phyloP scores from a whole-genome alignment of 2,888 invertebrate species.

The Phalera bucephala region DNA sequence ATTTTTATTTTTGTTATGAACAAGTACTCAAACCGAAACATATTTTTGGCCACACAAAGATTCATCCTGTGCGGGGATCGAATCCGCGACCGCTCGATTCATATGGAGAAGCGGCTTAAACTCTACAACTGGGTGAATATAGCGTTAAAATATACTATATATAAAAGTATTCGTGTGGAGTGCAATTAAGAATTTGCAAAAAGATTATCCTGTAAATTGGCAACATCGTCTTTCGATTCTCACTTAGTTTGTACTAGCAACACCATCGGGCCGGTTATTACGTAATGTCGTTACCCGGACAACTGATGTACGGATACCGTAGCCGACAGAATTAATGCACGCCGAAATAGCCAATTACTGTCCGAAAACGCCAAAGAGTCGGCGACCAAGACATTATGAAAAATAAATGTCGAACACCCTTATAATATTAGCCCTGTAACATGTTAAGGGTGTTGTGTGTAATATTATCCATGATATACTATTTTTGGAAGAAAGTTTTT shows the following conservation, averaged over 20 bases:
- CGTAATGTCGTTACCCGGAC: conserved; percentile 10
- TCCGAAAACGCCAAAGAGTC: conserved; percentile 12
- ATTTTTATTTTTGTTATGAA: too few relatives aligned
- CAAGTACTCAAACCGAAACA: too few relatives aligned
- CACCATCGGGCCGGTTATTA: conserved; percentile 12
- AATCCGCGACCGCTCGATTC: too few relatives aligned
- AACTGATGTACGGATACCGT: conserved; percentile 11
- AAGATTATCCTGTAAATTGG: neutral
- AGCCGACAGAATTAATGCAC: conserved; percentile 17
- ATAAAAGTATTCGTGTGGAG: neutral
- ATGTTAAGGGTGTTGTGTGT: too few relatives aligned
- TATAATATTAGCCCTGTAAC: conserved; percentile 5
- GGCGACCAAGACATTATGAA: conserved; percentile 15
- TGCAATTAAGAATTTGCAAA: neutral
- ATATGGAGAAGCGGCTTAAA: too few relatives aligned
- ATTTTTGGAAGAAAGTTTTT: too few relatives aligned
- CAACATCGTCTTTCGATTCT: neutral
- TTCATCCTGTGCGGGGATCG: too few relatives aligned
- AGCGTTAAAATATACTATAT: neutral
- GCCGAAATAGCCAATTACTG: conserved; percentile 26
- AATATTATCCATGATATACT: too few relatives aligned
- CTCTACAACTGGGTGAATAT: neutral
- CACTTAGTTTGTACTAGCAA: neutral
- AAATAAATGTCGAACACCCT: conserved; percentile 9
- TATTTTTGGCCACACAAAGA: too few relatives aligned